Conservation (phyloP, 2,113 vertebrate genomes). For the Caretta caretta region DNA sequence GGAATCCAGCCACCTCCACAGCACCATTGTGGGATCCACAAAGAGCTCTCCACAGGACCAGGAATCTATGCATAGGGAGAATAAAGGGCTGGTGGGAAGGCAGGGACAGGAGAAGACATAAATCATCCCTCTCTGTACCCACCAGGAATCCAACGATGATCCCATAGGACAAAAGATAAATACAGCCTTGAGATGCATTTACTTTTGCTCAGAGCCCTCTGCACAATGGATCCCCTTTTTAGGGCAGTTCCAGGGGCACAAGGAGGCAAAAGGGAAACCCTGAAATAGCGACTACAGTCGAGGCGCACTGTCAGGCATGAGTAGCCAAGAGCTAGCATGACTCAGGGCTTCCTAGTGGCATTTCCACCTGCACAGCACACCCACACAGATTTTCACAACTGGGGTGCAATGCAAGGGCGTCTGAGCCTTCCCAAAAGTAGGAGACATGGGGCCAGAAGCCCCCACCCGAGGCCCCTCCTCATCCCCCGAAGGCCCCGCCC, state of each 20-base stretch:
- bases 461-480: no score
- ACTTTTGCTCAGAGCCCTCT: background rate
- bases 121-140: background rate
- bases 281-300: background rate
- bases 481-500: no score
- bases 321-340: background rate
- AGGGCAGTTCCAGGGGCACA: background rate
- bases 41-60: rapidly evolving
- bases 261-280: background rate
- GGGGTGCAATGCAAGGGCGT: background rate
- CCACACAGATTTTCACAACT: background rate
- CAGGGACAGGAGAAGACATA: background rate
- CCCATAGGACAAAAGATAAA: slow-evolving; percentile 24
- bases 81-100: background rate
- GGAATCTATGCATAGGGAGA: background rate
- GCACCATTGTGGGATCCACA: background rate
- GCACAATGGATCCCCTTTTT: background rate
- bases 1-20: background rate
- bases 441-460: no score
- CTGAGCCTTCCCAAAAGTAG: no score
- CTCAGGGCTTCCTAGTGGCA: background rate
- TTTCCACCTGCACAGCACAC: background rate
- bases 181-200: background rate
- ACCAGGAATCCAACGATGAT: background rate
- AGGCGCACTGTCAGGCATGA: background rate